Conservation (phyloP, 2,113 vertebrate species). For the Agapornis roseicollis region DNA sequence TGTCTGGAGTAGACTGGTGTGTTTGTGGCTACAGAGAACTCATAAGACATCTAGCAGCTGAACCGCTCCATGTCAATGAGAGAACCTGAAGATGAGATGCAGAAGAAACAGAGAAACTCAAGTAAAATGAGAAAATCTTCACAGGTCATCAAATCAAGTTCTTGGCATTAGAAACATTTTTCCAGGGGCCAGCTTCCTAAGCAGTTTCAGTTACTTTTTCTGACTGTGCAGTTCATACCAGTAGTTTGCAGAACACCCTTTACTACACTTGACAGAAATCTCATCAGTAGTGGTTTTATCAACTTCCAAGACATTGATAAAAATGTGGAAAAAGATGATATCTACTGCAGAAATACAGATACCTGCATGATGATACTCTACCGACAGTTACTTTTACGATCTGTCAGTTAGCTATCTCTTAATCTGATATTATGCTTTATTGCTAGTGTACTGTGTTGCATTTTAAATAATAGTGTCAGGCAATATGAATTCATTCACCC, state of each 20-base stretch:
- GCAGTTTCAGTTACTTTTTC: background rate
- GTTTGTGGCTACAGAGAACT: background rate
- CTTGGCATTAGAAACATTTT: background rate
- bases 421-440: background rate
- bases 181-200: background rate
- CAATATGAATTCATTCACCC: background rate
- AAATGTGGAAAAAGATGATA: background rate
- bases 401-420: background rate
- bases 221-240: background rate
- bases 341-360: background rate
- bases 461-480: background rate
- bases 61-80: background rate
- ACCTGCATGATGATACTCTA: background rate
- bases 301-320: background rate
- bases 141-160: background rate
- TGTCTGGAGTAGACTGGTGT: background rate
- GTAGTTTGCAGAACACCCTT: background rate
- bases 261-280: background rate
- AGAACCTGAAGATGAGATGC: background rate
- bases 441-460: background rate
- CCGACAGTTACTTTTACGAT: background rate
- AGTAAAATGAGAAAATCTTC: background rate
- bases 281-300: background rate
- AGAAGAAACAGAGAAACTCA: background rate
- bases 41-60: background rate